These are phyloP conservation scores for Dioctria rufipes DNA, from an alignment of 2,888 invertebrate genomes.

Conservation along the genomic window DNA sequence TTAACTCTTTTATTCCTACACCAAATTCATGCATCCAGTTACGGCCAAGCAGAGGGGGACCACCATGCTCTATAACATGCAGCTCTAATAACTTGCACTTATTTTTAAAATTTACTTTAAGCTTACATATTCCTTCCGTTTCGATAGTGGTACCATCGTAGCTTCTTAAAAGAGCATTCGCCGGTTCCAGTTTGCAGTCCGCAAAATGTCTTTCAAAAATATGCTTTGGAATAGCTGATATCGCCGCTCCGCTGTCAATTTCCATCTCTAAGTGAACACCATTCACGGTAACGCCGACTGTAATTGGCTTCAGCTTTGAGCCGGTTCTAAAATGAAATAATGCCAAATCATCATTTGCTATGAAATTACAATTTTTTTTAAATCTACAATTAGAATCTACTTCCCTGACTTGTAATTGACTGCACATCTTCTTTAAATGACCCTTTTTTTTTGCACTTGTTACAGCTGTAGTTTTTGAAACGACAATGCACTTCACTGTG, in stretches of 20 bases:
- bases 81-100: slow-evolving; percentile 25
- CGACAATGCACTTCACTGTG: slow-evolving; percentile 39
- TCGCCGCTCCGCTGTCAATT: slow-evolving; percentile 52
- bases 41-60: not conserved
- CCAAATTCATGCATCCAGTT: not conserved
- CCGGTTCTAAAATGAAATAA: slow-evolving; percentile 52
- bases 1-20: too few species aligned
- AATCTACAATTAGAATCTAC: slow-evolving; percentile 9
- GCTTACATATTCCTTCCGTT: slow-evolving; percentile 46
- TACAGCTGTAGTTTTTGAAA: slow-evolving; percentile 49
- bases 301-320: slow-evolving; percentile 41
- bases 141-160: slow-evolving; percentile 26
- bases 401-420: not conserved
- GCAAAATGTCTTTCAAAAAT: slow-evolving; percentile 46
- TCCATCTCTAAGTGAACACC: slow-evolving; percentile 49
- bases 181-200: not conserved
- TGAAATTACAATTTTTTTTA: slow-evolving; percentile 41
- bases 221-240: slow-evolving; percentile 50
- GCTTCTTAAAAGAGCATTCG: not conserved
- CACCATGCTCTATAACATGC: slow-evolving; percentile 9
- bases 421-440: slow-evolving; percentile 54
- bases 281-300: slow-evolving; percentile 36
- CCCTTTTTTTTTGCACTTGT: slow-evolving; percentile 48
- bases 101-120: slow-evolving; percentile 20
- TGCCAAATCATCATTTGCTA: slow-evolving; percentile 14